Base-by-base conservation (phyloP, 92 coral and sea anemone genomes). In the Siderastrea radians region DNA sequence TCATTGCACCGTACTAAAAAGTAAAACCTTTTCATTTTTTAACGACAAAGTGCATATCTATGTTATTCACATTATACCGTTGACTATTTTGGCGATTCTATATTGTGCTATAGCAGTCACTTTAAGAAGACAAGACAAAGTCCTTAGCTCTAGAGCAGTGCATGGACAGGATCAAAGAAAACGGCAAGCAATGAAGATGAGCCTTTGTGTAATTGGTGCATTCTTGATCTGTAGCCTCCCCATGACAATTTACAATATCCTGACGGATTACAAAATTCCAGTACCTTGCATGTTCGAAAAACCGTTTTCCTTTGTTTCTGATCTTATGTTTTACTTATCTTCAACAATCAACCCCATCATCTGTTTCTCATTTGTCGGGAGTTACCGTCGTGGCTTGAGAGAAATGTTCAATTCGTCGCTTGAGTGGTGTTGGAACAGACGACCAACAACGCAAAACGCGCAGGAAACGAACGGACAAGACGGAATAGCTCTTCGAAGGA, bases 261-360 rank as follows among this genome's bases (percentile, higher is more conserved):
- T 90, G 0, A 79, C 16, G 19, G 15, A 10, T 2, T 5, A 61
- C 52, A 45, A 44, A 13, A 38, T 43, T 10, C 6, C 2, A 4
- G 13, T 55, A 3, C 43, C 55, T 4, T 77, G 44, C 68, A 5
- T 38, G 17, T 38, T 57, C 52, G 11, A 16, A 15, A 61, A 10
- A 13, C 49, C 81, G 4, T 5, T 55, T n/a, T 54, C n/a, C 3
- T 12, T 77, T 38, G 61, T 77, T 77, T 84, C 54, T 38, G 81
- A 80, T 53, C 85, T 81, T 65, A 17, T 85, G 44, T 80, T 67
- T 45, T 90, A 66, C 69, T 13, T 82, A 12, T 86, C 83, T 19
- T 85, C 93, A 3, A 84, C 93, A 0, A 72, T 86, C 14, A 90
- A 90, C 79, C 93, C 93, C 0, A 80, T 89, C 63, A 79, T 90